These are phyloP conservation scores for Himalopsyche tibetana DNA, from an alignment of 2,888 invertebrate species.

Conservation along the genomic window DNA sequence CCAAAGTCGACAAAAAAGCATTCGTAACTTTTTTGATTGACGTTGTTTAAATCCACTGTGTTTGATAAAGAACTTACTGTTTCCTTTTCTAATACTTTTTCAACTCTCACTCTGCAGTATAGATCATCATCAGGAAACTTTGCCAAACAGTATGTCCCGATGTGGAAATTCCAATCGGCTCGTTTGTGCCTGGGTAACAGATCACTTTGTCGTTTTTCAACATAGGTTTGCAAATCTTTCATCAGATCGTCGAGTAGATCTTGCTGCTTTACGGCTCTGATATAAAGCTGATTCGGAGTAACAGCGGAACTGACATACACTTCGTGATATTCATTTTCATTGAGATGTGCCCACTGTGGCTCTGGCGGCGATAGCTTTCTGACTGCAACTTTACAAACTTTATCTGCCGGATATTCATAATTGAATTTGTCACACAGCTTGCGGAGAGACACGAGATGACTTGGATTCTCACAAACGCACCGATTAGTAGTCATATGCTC, in stretches of 20 bases:
- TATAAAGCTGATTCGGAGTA: conserved; percentile 74
- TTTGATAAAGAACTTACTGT: conserved; percentile 57
- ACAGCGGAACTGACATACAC: conserved; percentile 74
- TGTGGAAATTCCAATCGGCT: conserved; percentile 67
- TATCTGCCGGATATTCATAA: conserved; percentile 47
- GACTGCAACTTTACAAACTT: conserved; percentile 43
- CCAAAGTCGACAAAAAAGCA: conserved; percentile 82
- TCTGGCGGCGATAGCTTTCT: conserved; percentile 65
- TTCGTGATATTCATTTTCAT: conserved; percentile 70
- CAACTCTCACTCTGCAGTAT: conserved; percentile 74
- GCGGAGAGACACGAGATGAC: conserved; percentile 75
- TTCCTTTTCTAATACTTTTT: conserved; percentile 68
- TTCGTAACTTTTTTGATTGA: conserved; percentile 69
- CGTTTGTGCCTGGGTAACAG: conserved; percentile 6
- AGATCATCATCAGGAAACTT: conserved; percentile 73
- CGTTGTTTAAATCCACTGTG: not conserved
- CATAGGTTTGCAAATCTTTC: conserved; percentile 72
- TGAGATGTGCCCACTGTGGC: conserved; percentile 76
- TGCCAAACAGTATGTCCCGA: conserved; percentile 75
- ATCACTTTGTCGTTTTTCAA: conserved; percentile 64
- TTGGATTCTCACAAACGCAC: conserved; percentile 72
- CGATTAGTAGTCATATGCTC: conserved; percentile 74
- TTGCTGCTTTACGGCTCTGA: conserved; percentile 74
- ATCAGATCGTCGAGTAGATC: conserved; percentile 71
- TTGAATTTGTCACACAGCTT: conserved; percentile 71